These are phyloP conservation scores for Delia radicum DNA, from an alignment of 1,140 invertebrate species.

Conservation along the genomic window DNA sequence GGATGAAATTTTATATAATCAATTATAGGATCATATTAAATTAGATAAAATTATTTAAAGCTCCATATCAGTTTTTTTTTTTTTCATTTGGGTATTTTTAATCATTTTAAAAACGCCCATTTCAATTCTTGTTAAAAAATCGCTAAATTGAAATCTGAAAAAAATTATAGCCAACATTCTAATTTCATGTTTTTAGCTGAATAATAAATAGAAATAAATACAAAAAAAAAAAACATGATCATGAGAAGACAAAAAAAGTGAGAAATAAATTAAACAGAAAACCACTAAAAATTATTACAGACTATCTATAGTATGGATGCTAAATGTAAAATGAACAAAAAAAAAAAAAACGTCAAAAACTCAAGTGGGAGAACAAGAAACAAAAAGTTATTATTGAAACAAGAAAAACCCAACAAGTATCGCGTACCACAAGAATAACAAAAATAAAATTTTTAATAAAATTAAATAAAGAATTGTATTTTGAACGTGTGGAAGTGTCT, in stretches of 20 bases:
- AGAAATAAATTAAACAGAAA: background rate
- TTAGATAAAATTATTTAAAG: no score
- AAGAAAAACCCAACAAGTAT: background rate
- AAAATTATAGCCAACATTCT: background rate
- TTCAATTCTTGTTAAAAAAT: no score
- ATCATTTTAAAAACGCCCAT: no score
- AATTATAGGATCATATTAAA: no score
- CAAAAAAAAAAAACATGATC: background rate
- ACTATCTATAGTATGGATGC: background rate
- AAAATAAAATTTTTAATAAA: background rate
- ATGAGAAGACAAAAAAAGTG: background rate
- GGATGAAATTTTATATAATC: no score
- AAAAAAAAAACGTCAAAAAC: background rate
- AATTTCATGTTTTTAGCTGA: background rate
- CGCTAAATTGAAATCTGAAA: no score
- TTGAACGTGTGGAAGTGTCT: no score
- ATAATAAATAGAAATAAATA: background rate
- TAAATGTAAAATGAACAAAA: background rate
- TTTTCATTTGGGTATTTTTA: no score
- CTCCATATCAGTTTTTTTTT: no score
- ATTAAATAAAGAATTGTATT: no score
- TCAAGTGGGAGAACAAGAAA: constrained; percentile 3
- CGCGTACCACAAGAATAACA: background rate
- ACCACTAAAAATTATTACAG: background rate
- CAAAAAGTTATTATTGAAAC: background rate